Evolutionary conservation across 2,888 invertebrate genomes (phyloP).

Genomic region (Carabus problematicus): DNA sequence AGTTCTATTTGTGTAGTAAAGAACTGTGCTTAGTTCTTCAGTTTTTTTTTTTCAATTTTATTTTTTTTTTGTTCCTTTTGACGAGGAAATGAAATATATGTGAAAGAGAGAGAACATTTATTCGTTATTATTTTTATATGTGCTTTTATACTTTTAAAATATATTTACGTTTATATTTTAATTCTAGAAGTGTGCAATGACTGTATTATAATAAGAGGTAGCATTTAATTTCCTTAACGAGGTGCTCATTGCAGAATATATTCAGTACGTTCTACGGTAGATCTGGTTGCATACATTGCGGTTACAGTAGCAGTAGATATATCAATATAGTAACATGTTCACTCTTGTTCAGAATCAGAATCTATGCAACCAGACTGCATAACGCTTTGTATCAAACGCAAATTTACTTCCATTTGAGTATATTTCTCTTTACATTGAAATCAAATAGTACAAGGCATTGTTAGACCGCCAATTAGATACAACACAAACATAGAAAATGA

Average conservation of each 20-base stretch:
- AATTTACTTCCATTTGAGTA: constrained; percentile 36
- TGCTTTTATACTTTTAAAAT: constrained; percentile 24
- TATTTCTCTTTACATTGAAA: constrained; percentile 1
- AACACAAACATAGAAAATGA: not conserved
- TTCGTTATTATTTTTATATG: constrained; percentile 22
- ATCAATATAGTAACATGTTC: too few species aligned
- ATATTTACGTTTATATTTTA: constrained; percentile 1
- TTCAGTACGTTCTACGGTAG: not conserved
- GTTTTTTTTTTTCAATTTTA: not conserved
- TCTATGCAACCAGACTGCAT: constrained; percentile 22
- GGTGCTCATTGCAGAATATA: constrained; percentile 7
- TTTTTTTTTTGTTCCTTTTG: not conserved
- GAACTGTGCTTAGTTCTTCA: constrained; percentile 14
- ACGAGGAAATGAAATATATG: not conserved
- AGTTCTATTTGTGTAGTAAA: constrained; percentile 28
- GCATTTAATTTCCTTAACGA: constrained; percentile 7
- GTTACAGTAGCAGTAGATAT: too few species aligned
- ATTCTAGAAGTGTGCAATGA: not conserved
- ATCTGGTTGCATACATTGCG: not conserved
- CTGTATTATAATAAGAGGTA: not conserved
- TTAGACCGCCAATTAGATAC: constrained; percentile 12
- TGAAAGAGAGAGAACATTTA: not conserved
- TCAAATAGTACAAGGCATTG: constrained; percentile 16
- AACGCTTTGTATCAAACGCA: constrained; percentile 18
- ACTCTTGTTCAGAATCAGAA: not conserved